Conservation (phyloP, 2,797 vertebrate genomes). For the Mustela erminea region DNA sequence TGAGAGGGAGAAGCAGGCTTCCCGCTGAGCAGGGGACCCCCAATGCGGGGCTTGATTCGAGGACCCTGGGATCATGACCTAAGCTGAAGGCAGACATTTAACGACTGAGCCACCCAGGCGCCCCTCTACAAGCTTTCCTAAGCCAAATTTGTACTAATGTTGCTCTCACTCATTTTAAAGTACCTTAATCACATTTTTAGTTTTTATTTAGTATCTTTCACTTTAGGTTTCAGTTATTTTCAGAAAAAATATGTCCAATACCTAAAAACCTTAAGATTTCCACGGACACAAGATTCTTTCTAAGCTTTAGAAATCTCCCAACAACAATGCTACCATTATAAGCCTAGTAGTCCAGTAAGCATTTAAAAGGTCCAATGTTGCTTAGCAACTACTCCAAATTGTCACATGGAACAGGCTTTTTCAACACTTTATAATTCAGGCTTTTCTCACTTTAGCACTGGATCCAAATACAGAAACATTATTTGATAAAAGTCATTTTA, state of each 20-base stretch:
- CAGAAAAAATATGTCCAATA: conserved; percentile 16
- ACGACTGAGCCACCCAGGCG: too few relatives aligned
- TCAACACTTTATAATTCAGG: conserved; percentile 78
- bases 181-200: conserved; percentile 45
- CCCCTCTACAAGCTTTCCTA: neutral
- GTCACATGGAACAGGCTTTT: conserved; percentile 65
- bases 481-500: conserved; percentile 37
- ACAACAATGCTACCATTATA: conserved; percentile 81
- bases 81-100: too few relatives aligned
- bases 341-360: conserved; percentile 66
- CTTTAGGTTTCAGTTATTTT: conserved; percentile 61
- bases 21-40: too few relatives aligned
- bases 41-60: too few relatives aligned
- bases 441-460: conserved; percentile 57
- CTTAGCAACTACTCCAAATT: conserved; percentile 82
- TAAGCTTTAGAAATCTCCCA: conserved; percentile 51
- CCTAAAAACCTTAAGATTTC: conserved; percentile 44
- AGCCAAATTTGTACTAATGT: neutral
- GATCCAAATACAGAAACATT: conserved; percentile 35
- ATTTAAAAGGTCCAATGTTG: conserved; percentile 78
- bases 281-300: conserved; percentile 5
- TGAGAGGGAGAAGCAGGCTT: too few relatives aligned
- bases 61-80: too few relatives aligned
- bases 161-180: neutral
- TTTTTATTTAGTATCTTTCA: conserved; percentile 55